phyloP scores from a whole-genome alignment of 2,888 invertebrate species.

The Hydraecia micacea region DNA sequence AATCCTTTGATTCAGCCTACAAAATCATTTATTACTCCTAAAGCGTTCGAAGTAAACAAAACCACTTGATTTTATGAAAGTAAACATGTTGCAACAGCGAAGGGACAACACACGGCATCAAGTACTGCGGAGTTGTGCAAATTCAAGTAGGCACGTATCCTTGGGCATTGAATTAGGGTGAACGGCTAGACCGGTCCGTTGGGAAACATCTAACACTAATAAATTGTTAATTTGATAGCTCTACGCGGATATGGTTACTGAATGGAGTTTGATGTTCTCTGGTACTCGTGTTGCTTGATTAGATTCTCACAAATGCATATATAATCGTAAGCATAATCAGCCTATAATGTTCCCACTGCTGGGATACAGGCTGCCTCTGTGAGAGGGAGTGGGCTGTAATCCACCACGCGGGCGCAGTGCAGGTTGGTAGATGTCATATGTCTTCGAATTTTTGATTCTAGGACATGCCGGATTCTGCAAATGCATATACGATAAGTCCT shows the following conservation, averaged over 20 bases:
- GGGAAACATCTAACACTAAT: conserved; percentile 56
- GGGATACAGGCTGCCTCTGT: not conserved
- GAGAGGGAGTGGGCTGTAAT: too few relatives aligned
- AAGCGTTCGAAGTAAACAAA: conserved; percentile 39
- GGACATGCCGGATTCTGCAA: not conserved
- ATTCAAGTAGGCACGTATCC: conserved; percentile 71
- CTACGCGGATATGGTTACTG: conserved; percentile 41
- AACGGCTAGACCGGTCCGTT: conserved; percentile 72
- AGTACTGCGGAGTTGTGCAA: conserved; percentile 70
- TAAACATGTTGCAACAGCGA: conserved; percentile 72
- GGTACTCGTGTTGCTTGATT: conserved; percentile 10
- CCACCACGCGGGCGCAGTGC: not conserved
- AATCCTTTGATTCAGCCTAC: not conserved
- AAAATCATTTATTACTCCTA: conserved; percentile 10
- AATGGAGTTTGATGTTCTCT: conserved; percentile 19
- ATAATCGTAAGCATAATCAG: too few relatives aligned
- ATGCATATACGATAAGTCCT: not conserved
- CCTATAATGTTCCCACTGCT: not conserved
- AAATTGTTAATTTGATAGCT: conserved; percentile 64
- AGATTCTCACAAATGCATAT: not conserved
- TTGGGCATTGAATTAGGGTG: conserved; percentile 77
- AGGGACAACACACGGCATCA: conserved; percentile 66
- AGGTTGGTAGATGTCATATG: not conserved
- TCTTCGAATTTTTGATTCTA: not conserved
- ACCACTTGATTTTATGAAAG: conserved; percentile 64